Conservation (phyloP, 1,140 invertebrate genomes). For the Caenorhabditis remanei region DNA sequence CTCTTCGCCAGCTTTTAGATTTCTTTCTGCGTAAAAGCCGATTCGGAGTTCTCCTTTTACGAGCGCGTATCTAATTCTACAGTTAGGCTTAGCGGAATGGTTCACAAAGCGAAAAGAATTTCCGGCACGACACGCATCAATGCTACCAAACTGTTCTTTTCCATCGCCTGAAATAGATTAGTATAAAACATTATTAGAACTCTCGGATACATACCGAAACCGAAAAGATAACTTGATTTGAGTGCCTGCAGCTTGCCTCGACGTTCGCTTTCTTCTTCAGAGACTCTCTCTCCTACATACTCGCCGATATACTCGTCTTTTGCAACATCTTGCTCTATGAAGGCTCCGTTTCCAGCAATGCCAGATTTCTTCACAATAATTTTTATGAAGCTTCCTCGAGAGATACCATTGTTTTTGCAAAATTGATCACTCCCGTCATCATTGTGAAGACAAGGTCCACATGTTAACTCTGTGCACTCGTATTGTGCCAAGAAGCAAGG, state of each 20-base stretch:
- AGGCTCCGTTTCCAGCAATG: not conserved
- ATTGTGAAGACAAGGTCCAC: not conserved
- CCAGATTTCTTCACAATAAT: not conserved
- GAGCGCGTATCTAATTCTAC: not conserved
- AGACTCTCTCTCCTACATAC: not conserved
- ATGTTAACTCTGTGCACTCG: not conserved
- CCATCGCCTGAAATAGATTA: not conserved
- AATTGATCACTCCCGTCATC: not conserved
- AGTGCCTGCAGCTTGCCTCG: not conserved
- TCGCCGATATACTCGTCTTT: not conserved
- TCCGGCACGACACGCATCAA: not conserved
- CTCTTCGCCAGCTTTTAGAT: not conserved
- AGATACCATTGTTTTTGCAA: too few relatives aligned
- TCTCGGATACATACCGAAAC: not conserved
- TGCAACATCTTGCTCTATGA: not conserved
- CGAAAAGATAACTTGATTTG: not conserved
- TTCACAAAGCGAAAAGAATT: not conserved
- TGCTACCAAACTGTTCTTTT: not conserved
- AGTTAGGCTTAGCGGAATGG: not conserved
- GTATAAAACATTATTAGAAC: not conserved
- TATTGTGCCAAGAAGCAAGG: not conserved
- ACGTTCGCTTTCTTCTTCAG: not conserved
- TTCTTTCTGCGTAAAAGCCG: not conserved
- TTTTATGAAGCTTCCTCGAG: too few relatives aligned
- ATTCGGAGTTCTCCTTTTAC: not conserved